Conservation (phyloP, 2,113 vertebrate species). For the Dicentrarchus labrax region DNA sequence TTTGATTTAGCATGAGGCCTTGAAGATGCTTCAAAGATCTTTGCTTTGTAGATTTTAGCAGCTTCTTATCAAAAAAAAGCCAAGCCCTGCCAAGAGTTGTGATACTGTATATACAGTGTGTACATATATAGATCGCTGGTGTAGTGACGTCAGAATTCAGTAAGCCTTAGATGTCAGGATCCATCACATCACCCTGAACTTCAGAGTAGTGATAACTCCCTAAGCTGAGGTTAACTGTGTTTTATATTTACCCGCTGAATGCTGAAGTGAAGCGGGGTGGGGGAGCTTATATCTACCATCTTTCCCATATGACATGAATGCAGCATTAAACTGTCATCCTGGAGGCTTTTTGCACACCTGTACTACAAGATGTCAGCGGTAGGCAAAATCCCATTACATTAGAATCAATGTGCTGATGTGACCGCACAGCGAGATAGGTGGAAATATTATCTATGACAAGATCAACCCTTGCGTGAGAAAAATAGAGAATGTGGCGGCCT, state of each 20-base stretch:
- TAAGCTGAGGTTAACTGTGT: slow-evolving; percentile 26
- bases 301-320: slow-evolving; percentile 47
- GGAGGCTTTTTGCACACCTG: slow-evolving; percentile 64
- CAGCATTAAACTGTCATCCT: slow-evolving; percentile 67
- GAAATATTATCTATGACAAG: slow-evolving; percentile 65
- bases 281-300: slow-evolving; percentile 21
- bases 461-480: slow-evolving; percentile 62
- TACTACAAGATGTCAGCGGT: slow-evolving; percentile 62
- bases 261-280: slow-evolving; percentile 10
- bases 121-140: neutral
- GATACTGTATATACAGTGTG: neutral
- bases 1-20: neutral
- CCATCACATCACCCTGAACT: slow-evolving; percentile 41
- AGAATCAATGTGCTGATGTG: slow-evolving; percentile 58
- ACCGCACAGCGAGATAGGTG: slow-evolving; percentile 36
- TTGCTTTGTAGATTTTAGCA: neutral
- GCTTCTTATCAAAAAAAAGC: neutral
- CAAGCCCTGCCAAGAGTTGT: neutral
- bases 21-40: neutral
- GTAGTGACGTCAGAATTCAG: slow-evolving; percentile 30
- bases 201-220: slow-evolving; percentile 15
- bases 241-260: slow-evolving; percentile 20
- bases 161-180: slow-evolving; percentile 38
- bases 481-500: slow-evolving; percentile 31
- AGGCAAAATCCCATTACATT: slow-evolving; percentile 65